Evolutionary conservation across 2,888 invertebrate genomes (phyloP).

Genomic region (Brenthis daphne): DNA sequence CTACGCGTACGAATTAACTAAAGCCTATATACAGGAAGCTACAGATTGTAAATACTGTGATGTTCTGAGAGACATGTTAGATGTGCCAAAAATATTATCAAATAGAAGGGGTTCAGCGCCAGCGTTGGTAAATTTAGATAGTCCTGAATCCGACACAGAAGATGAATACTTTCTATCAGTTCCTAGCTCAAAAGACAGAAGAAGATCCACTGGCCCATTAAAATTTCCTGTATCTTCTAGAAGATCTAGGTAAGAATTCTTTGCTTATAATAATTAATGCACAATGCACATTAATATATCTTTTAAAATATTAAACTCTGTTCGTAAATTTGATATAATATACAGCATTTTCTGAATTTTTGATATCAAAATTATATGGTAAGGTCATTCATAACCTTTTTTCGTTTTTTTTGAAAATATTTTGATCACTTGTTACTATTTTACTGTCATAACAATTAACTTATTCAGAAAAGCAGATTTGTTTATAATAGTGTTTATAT

Average conservation of each 20-base stretch:
- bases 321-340: too few relatives aligned
- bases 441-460: too few relatives aligned
- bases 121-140: slow-evolving; percentile 75
- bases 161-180: slow-evolving; percentile 74
- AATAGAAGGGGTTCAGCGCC: slow-evolving; percentile 82
- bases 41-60: slow-evolving; percentile 76
- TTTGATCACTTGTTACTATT: too few relatives aligned
- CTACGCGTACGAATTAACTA: slow-evolving; percentile 73
- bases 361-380: too few relatives aligned
- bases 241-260: slow-evolving; percentile 65
- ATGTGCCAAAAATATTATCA: slow-evolving; percentile 62
- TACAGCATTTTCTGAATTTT: too few relatives aligned
- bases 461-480: too few relatives aligned
- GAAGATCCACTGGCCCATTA: slow-evolving; percentile 80
- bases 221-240: slow-evolving; percentile 68
- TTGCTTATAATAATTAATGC: too few relatives aligned
- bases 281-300: too few relatives aligned
- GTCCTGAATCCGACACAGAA: slow-evolving; percentile 71
- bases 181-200: slow-evolving; percentile 69
- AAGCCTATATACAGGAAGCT: slow-evolving; percentile 72
- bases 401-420: too few relatives aligned
- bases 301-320: too few relatives aligned
- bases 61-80: slow-evolving; percentile 74
- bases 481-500: too few relatives aligned
- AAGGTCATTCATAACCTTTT: too few relatives aligned